Conservation (phyloP, 1,140 invertebrate genomes). For the Caerostris darwini region DNA sequence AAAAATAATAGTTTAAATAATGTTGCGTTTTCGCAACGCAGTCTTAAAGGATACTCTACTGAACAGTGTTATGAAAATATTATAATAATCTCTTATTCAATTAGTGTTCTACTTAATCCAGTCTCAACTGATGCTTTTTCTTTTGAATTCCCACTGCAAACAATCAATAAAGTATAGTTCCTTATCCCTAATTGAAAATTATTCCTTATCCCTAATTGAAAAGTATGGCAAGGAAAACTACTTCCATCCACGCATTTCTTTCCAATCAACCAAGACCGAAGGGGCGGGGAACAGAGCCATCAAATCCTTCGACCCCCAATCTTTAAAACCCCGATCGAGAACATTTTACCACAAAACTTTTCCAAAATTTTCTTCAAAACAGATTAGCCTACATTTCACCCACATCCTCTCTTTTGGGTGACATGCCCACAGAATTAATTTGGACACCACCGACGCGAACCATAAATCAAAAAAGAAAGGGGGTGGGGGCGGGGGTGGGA, state of each 20-base stretch:
- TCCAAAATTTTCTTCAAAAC: constrained; percentile 33
- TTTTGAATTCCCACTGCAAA: too few species aligned
- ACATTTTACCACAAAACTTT: background rate
- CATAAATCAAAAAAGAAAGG: constrained; percentile 64
- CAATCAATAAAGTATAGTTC: too few species aligned
- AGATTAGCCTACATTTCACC: constrained; percentile 58
- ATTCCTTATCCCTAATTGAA: background rate
- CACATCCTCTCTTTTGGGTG: background rate
- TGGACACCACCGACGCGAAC: background rate
- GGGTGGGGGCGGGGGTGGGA: too few species aligned
- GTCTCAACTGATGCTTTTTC: too few species aligned
- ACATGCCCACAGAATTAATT: constrained; percentile 43
- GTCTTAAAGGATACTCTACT: too few species aligned
- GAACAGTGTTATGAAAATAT: too few species aligned
- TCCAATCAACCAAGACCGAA: background rate
- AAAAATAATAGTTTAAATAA: too few species aligned
- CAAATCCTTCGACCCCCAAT: background rate
- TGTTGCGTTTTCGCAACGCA: too few species aligned
- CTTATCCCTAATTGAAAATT: background rate
- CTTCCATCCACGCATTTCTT: background rate
- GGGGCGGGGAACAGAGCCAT: background rate
- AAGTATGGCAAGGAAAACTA: background rate
- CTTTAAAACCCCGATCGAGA: background rate
- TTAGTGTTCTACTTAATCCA: too few species aligned
- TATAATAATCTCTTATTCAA: too few species aligned